Percentiles rank a stretch among this genome's conserved stretches.
These are phyloP conservation scores for Zaprionus ornatus DNA, from an alignment of 1,140 invertebrate species.

Conservation along the genomic window DNA sequence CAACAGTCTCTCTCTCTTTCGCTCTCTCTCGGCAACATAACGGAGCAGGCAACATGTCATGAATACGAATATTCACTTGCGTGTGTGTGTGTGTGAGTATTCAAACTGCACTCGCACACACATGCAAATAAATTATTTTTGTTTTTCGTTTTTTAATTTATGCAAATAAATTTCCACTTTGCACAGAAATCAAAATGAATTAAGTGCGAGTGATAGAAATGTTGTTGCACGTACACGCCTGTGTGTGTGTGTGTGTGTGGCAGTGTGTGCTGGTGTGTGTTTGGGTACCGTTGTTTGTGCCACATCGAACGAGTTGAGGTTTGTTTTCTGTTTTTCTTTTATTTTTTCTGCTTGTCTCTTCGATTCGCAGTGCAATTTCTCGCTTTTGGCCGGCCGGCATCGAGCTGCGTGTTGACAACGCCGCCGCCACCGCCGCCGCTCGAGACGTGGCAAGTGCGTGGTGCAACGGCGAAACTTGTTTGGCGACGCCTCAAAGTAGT, in stretches of 20 bases:
- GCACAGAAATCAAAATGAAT: constrained; percentile 83
- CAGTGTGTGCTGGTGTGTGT: constrained; percentile 40
- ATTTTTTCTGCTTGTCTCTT: constrained; percentile 51
- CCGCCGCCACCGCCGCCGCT: constrained; percentile 2
- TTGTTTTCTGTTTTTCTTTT: constrained; percentile 1
- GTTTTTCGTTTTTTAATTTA: constrained; percentile 72
- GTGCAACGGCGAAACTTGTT: constrained; percentile 62
- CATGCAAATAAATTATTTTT: constrained; percentile 30
- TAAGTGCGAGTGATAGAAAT: constrained; percentile 82
- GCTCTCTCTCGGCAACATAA: constrained; percentile 60
- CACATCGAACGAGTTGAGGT: constrained; percentile 67
- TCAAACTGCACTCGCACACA: constrained; percentile 24
- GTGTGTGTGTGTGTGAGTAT: not conserved
- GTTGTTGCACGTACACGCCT: constrained; percentile 51
- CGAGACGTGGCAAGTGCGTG: constrained; percentile 69
- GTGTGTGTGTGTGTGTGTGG: constrained; percentile 37
- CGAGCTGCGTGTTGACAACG: constrained; percentile 67
- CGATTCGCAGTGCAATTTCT: constrained; percentile 76
- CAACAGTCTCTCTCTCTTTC: constrained; percentile 45
- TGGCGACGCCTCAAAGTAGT: constrained; percentile 74
- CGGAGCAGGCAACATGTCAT: constrained; percentile 70
- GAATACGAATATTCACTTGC: constrained; percentile 37
- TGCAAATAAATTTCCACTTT: constrained; percentile 83
- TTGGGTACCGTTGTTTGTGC: constrained; percentile 73
- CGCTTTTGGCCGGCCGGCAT: constrained; percentile 67